Conservation (phyloP, 35 echinoderm and acorn worm genomes). For the Apostichopus japonicus region DNA sequence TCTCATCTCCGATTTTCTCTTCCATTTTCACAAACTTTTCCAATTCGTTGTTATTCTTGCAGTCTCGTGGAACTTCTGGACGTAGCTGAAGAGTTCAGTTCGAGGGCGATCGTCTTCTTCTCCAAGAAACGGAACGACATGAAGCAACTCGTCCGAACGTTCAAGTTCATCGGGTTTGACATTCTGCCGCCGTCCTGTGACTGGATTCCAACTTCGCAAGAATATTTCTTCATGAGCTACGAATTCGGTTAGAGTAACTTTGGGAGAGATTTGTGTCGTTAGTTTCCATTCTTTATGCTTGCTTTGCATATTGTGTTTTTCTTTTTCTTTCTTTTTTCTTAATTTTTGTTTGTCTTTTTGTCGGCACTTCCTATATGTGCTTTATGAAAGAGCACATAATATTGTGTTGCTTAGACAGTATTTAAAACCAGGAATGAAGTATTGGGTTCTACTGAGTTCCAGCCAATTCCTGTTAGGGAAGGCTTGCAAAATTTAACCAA, state of each 20-base stretch:
- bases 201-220: conserved; percentile 30
- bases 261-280: neutral
- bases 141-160: conserved; percentile 32
- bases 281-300: too few species aligned
- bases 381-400: too few species aligned
- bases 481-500: too few species aligned
- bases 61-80: conserved; percentile 92
- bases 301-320: too few species aligned
- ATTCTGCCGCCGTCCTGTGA: conserved; percentile 18
- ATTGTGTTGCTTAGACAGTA: too few species aligned
- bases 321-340: too few species aligned
- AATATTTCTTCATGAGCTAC: conserved; percentile 38
- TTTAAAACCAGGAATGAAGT: too few species aligned
- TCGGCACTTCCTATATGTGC: too few species aligned
- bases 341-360: too few species aligned
- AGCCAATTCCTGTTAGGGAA: too few species aligned
- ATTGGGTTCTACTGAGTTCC: too few species aligned
- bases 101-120: conserved; percentile 83
- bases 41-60: conserved; percentile 39
- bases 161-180: conserved; percentile 44
- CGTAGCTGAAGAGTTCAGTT: conserved; percentile 85
- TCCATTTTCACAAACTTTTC: neutral
- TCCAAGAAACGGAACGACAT: conserved; percentile 49
- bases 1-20: neutral
- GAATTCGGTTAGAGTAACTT: conserved; percentile 5